phyloP scores from a whole-genome alignment of 2,888 invertebrate species.

The Folsomia candida region DNA sequence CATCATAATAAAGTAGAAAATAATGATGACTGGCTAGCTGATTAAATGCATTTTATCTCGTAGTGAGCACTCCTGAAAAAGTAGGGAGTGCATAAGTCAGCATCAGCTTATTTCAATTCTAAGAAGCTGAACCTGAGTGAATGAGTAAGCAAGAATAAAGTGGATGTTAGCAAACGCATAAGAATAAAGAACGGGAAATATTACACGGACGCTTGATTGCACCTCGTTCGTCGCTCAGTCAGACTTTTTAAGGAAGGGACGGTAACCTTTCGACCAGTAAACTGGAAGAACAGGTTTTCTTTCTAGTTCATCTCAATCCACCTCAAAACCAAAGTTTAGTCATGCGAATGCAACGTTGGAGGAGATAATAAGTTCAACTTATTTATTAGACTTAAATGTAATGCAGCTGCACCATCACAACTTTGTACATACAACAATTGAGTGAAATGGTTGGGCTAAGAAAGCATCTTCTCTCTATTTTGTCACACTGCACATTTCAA shows the following conservation, averaged over 20 bases:
- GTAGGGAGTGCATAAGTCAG: background rate
- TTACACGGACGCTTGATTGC: slow-evolving; percentile 32
- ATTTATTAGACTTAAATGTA: too few species aligned
- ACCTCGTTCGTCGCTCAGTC: slow-evolving; percentile 11
- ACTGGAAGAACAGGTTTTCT: slow-evolving; percentile 45
- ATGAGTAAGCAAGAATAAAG: too few species aligned
- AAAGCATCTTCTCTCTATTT: too few species aligned
- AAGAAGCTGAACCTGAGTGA: background rate
- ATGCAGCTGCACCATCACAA: too few species aligned
- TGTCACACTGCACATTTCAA: too few species aligned
- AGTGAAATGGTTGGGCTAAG: too few species aligned
- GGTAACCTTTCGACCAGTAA: slow-evolving; percentile 48
- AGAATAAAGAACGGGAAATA: too few species aligned
- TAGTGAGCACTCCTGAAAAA: background rate
- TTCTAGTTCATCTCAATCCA: slow-evolving; percentile 8
- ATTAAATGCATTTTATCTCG: slow-evolving; percentile 12
- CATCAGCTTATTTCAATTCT: background rate
- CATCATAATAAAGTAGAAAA: background rate
- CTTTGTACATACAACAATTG: too few species aligned
- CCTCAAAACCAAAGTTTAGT: background rate
- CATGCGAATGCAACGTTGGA: background rate
- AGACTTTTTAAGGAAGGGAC: slow-evolving; percentile 36
- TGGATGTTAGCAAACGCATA: too few species aligned
- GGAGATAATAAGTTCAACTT: background rate
- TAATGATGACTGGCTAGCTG: background rate